Evolutionary conservation across 2,888 invertebrate species (phyloP), one percentile per base, ranked within the genome.

Genomic region (Stenoptilia bipunctidactyla): DNA sequence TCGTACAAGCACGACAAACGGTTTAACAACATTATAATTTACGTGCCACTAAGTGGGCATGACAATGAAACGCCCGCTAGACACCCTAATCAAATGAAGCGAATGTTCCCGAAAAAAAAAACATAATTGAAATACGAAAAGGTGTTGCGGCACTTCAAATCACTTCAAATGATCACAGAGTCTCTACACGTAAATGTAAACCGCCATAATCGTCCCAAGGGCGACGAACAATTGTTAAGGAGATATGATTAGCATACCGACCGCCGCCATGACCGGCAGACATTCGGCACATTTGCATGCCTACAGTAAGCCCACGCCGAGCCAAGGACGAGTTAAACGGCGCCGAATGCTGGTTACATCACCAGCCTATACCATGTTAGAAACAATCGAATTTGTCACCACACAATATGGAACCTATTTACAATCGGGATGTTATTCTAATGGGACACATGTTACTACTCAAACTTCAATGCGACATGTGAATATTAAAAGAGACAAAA

Each of bases 221-320:
- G 70, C 75, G 64, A 55, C 52, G 61, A 67, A 80, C 79, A 82
- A 80, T 80, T 65, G 75, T 63, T 30, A 62, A 56, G 58, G 69
- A 71, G 74, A 74, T 59, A 63, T 61, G 61, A 74, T 79, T 77
- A 71, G 76, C 69, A 79, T 77, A 57, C 61, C 56, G 55, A 56
- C 57, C 52, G 58, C 54, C 64, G 59, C 58, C 8, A n/a, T 20
- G 20, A 20, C 20, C 53, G 58, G 54, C 65, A 59, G n/a, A n/a
- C n/a, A 69, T 69, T 73, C 67, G 66, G 65, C 58, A 66, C 75
- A 77, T 80, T 77, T 73, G 66, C 76, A 79, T 77, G 72, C 60
- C 75, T 65, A 60, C 72, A 75, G 63, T 64, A 59, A 60, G 59
- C 55, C 15, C n/a, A n/a, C n/a, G n/a, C 47, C 47, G 41, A 45